Percentiles rank a stretch among this genome's conserved stretches.
Conservation (phyloP, 92 coral and sea anemone genomes). For the Palythoa caribaeorum region DNA sequence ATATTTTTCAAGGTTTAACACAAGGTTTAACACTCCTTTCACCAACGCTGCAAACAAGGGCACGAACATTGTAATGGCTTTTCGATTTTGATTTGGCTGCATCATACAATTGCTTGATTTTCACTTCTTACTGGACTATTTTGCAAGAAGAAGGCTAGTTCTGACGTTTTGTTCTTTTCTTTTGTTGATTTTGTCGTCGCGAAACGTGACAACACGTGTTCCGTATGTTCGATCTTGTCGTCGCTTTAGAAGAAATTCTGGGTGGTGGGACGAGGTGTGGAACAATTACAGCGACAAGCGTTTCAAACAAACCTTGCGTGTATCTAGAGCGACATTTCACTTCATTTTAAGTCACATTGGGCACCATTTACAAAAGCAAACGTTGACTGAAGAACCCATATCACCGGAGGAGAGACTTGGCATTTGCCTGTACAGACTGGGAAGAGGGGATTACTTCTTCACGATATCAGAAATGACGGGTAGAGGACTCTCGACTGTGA, state of each 20-base stretch:
- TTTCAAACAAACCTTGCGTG: neutral
- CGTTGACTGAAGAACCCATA: slow-evolving; percentile 12
- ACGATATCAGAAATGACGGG: neutral
- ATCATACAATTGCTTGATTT: too few species aligned
- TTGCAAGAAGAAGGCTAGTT: too few species aligned
- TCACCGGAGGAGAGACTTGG: slow-evolving; percentile 2
- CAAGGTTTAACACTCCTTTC: too few species aligned
- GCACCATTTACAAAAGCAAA: neutral
- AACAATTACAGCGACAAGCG: neutral
- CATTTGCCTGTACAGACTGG: slow-evolving; percentile 9
- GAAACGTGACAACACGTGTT: neutral
- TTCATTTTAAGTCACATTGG: neutral
- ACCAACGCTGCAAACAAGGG: too few species aligned
- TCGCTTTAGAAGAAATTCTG: neutral
- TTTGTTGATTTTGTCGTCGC: neutral
- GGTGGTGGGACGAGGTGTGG: slow-evolving; percentile 8
- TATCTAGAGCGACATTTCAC: neutral
- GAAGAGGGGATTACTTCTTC: neutral
- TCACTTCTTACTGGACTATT: too few species aligned
- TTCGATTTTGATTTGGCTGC: too few species aligned
- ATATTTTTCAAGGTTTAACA: too few species aligned
- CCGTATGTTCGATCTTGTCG: neutral
- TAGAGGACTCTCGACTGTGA: slow-evolving; percentile 5
- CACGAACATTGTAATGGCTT: too few species aligned
- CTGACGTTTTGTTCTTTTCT: too few species aligned